Conservation (phyloP, 2,113 vertebrate genomes). For the Tor tambroides region DNA sequence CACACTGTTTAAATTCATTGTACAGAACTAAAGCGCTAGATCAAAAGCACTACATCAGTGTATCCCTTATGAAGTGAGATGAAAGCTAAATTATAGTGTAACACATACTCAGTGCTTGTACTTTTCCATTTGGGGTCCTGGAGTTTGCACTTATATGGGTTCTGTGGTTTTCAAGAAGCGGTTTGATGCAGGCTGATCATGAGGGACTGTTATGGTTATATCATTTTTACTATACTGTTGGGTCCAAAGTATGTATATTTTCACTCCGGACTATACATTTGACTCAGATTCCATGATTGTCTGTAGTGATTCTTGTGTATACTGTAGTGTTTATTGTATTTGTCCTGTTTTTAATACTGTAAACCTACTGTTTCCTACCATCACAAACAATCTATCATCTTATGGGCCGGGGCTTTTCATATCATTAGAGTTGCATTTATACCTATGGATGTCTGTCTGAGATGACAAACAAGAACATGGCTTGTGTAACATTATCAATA, state of each 20-base stretch:
- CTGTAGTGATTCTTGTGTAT: too few relatives aligned
- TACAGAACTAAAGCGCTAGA: background rate
- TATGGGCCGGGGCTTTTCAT: background rate
- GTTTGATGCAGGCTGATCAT: too few relatives aligned
- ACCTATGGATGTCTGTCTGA: background rate
- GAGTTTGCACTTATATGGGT: background rate
- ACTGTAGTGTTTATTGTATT: too few relatives aligned
- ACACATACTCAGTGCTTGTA: background rate
- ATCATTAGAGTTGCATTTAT: background rate
- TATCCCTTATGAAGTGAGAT: background rate
- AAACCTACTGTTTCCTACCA: too few relatives aligned
- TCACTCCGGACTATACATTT: too few relatives aligned
- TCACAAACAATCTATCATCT: too few relatives aligned
- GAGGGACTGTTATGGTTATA: too few relatives aligned
- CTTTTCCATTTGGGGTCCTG: background rate
- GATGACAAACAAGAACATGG: background rate
- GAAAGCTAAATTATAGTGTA: background rate
- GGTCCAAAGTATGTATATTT: too few relatives aligned
- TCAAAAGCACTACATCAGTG: background rate
- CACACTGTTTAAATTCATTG: background rate
- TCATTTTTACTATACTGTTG: too few relatives aligned
- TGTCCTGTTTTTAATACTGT: too few relatives aligned
- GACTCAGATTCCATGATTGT: too few relatives aligned
- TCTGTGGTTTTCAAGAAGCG: too few relatives aligned
- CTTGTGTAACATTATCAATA: background rate